Evolutionary conservation across 2,888 invertebrate genomes (phyloP), one percentile per base, ranked within the genome.

Genomic region (Rhagonycha fulva): DNA sequence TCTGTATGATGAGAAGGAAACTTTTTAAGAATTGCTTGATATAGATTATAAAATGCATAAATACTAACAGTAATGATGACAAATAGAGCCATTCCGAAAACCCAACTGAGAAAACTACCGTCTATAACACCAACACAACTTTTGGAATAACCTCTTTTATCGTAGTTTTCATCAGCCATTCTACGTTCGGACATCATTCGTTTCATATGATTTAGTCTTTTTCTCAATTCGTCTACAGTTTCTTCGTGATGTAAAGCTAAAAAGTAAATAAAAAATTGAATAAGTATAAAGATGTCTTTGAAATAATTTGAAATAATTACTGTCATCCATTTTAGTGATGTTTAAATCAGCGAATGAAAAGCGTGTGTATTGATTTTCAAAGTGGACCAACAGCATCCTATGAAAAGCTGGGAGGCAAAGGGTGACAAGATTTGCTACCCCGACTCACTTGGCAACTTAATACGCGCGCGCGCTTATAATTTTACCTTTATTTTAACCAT

Each of bases 1-100:
- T 96, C 96, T 32, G 94, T 94, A 84, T 96, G 95, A 68, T 90
- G 90, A 0, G 94, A 93, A 0, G 95, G 94, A 83, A 96, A 96
- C 87, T 95, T 95, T 88, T 95, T 96, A 32, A 95, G 86, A 70
- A 96, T 94, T 14, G 95, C 95, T 82, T 92, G 90, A 84, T 94
- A 95, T 0, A 96, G 89, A 87, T 95, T 95, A 83, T 95, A 95
- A 86, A 96, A 96, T 0, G 96, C 96, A 84, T 96, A 96, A 1
- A 94, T 90, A 71, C 95, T 95, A 62, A 96, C 96, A 82, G 93
- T 92, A 9, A 96, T 87, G 75, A 96, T 96, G 63, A 95, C 93
- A 10, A 94, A 83, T 4, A 96, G 89, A 1, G 95, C 95, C 0
- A 93, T 92, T 1, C 93, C 94, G 83, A 96, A 96, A 60, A 96